A percentile compares a stretch with the other conserved stretches of the same genome.
phyloP scores from a whole-genome alignment of 2,113 vertebrate genomes.

The Dinomys branickii region DNA sequence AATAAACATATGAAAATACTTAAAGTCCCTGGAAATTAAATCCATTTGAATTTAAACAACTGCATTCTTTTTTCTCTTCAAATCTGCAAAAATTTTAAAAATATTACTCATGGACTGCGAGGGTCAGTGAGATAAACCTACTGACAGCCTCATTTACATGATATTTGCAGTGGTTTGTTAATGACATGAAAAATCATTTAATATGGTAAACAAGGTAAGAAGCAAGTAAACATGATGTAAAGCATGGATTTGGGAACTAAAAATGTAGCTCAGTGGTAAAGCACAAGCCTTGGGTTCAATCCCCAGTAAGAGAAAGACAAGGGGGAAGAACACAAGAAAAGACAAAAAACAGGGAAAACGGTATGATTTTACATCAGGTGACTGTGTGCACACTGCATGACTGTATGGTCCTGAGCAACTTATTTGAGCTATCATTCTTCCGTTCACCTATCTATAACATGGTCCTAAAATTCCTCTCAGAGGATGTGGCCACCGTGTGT shows the following conservation, averaged over 20 bases:
- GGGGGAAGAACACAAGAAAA: neutral
- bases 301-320: neutral
- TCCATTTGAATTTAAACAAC: neutral
- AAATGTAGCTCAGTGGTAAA: neutral
- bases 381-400: neutral
- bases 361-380: neutral
- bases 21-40: neutral
- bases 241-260: neutral
- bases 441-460: neutral
- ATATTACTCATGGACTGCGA: neutral
- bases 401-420: neutral
- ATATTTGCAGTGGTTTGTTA: constrained; percentile 2
- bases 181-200: neutral
- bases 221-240: neutral
- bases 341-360: neutral
- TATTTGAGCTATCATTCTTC: neutral
- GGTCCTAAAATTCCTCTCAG: neutral
- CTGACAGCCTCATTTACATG: neutral
- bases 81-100: neutral
- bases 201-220: neutral
- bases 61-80: neutral
- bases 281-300: neutral
- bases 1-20: neutral
- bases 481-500: neutral
- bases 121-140: neutral